Evolutionary conservation across 2,888 invertebrate species (phyloP).

Genomic region (Latrodectus elegans): DNA sequence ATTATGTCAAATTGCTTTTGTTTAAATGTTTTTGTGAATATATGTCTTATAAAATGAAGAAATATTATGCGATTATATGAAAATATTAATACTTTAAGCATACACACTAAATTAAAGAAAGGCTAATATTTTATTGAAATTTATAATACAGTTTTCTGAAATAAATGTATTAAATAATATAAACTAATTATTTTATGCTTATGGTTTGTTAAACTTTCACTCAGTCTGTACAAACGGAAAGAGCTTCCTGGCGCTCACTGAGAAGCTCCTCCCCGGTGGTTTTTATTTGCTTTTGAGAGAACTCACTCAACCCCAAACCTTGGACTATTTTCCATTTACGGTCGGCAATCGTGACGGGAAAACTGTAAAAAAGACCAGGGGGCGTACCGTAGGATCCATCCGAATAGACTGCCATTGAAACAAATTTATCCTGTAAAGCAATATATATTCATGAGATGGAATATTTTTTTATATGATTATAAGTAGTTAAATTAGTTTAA

Average conservation of each 20-base stretch:
- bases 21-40: no score
- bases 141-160: no score
- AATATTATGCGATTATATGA: no score
- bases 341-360: constrained; percentile 89
- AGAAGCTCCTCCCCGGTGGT: constrained; percentile 89
- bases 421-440: constrained; percentile 78
- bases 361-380: constrained; percentile 93
- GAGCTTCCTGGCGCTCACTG: constrained; percentile 90
- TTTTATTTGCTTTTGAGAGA: constrained; percentile 88
- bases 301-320: constrained; percentile 86
- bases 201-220: constrained; percentile 65
- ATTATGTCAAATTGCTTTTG: no score
- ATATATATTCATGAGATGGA: not conserved
- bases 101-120: no score
- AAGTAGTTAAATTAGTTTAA: not conserved
- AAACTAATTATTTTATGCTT: constrained; percentile 15
- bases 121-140: no score
- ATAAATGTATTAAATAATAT: no score
- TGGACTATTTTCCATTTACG: constrained; percentile 93
- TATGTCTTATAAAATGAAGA: no score
- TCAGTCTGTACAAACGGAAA: constrained; percentile 81
- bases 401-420: constrained; percentile 97
- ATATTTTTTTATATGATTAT: not conserved
- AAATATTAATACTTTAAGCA: no score
- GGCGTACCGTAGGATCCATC: constrained; percentile 96